Percentiles rank a stretch among this genome's conserved stretches.
Conservation (phyloP, 1,140 invertebrate genomes). For the Bicyclus anynana region DNA sequence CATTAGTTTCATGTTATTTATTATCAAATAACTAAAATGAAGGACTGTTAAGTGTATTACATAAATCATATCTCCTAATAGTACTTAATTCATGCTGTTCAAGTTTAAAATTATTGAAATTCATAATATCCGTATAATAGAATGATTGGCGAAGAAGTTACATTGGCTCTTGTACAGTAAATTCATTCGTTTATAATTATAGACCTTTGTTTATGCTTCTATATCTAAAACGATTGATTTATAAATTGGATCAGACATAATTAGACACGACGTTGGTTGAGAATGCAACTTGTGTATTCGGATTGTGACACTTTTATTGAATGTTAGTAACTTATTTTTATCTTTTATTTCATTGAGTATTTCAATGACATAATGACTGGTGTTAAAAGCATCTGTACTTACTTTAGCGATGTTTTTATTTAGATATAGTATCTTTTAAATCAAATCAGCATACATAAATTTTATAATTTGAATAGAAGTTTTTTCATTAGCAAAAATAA, state of each 20-base stretch:
- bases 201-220: slow-evolving; percentile 57
- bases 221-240: slow-evolving; percentile 46
- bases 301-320: slow-evolving; percentile 49
- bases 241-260: slow-evolving; percentile 39
- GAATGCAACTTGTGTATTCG: slow-evolving; percentile 28
- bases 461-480: not conserved
- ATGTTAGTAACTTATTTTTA: slow-evolving; percentile 1
- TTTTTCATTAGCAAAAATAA: not conserved
- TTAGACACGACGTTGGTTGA: slow-evolving; percentile 34
- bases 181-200: slow-evolving; percentile 46
- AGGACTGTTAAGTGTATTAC: too few relatives aligned
- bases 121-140: slow-evolving; percentile 8
- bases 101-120: slow-evolving; percentile 5
- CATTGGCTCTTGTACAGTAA: slow-evolving; percentile 47
- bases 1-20: too few relatives aligned
- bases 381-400: not conserved
- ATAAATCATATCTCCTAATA: too few relatives aligned
- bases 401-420: too few relatives aligned
- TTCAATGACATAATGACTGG: not conserved
- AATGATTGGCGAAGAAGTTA: slow-evolving; percentile 34
- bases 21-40: too few relatives aligned
- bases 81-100: not conserved
- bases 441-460: too few relatives aligned
- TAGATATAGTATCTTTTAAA: too few relatives aligned
- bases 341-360: not conserved